phyloP scores from a whole-genome alignment of 1,140 invertebrate species.

The Ephestia elutella region DNA sequence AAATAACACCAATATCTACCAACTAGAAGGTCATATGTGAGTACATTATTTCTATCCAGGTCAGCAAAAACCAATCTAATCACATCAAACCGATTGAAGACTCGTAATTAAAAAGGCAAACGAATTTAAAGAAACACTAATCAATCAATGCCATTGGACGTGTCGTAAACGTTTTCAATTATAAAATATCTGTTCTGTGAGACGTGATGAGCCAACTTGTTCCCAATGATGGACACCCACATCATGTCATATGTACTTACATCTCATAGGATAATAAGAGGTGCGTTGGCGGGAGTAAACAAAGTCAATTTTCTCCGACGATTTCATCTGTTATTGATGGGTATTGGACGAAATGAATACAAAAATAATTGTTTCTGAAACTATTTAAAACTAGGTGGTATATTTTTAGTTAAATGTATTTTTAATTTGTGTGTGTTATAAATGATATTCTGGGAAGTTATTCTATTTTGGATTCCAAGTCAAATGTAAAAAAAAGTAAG shows the following conservation, averaged over 20 bases:
- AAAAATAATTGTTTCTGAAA: no score
- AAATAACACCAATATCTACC: no score
- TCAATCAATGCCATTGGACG: constrained; percentile 47
- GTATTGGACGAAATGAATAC: no score
- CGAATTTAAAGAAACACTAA: constrained; percentile 24
- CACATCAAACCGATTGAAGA: neutral
- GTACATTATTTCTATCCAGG: no score
- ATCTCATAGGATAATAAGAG: constrained; percentile 19
- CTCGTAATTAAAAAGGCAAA: constrained; percentile 22
- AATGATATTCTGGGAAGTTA: no score
- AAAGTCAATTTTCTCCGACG: constrained; percentile 27
- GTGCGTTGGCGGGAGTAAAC: constrained; percentile 42
- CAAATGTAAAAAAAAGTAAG: no score
- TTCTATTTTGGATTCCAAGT: no score
- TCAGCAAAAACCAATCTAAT: neutral
- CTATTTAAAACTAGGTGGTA: neutral
- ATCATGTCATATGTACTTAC: constrained; percentile 18
- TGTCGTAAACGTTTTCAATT: constrained; percentile 55
- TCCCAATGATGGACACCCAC: constrained; percentile 53
- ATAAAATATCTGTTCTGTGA: constrained; percentile 34
- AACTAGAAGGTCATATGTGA: no score
- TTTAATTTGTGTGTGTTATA: no score
- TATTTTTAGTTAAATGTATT: no score
- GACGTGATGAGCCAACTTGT: constrained; percentile 54
- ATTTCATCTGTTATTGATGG: neutral